A percentile compares a stretch with the other conserved stretches of the same genome.
Conservation (phyloP, 2,113 vertebrate genomes). For the Sialia sialis region DNA sequence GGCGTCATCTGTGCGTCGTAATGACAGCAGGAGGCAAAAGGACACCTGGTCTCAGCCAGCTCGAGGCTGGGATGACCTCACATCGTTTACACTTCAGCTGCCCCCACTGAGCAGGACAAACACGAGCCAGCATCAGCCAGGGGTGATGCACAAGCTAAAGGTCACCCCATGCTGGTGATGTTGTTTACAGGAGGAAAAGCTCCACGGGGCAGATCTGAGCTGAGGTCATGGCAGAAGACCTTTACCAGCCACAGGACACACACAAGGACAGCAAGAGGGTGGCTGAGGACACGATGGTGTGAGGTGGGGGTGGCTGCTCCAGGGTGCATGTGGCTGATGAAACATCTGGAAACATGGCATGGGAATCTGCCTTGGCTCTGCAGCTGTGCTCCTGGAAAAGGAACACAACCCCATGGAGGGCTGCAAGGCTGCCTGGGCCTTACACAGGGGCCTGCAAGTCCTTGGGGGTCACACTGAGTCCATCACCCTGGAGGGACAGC, state of each 20-base stretch:
- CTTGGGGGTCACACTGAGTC: too few species aligned
- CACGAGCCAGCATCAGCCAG: accelerated
- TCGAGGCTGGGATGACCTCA: background rate
- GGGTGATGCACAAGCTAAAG: background rate
- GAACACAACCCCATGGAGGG: background rate
- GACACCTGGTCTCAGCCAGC: background rate
- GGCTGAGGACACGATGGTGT: background rate
- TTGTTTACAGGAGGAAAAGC: background rate
- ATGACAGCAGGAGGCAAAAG: background rate
- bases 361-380: background rate
- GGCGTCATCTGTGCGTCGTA: accelerated
- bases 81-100: background rate
- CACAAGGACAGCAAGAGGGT: background rate
- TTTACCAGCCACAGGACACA: background rate
- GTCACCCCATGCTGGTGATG: background rate
- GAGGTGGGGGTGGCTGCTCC: background rate
- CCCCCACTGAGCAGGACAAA: background rate
- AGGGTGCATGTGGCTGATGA: accelerated
- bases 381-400: background rate
- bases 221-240: background rate
- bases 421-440: background rate
- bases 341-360: accelerated
- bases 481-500: background rate
- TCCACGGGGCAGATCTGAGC: background rate
- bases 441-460: background rate